Base-by-base conservation (phyloP, 1,140 invertebrate species). In the Drosophila pseudoobscura region DNA sequence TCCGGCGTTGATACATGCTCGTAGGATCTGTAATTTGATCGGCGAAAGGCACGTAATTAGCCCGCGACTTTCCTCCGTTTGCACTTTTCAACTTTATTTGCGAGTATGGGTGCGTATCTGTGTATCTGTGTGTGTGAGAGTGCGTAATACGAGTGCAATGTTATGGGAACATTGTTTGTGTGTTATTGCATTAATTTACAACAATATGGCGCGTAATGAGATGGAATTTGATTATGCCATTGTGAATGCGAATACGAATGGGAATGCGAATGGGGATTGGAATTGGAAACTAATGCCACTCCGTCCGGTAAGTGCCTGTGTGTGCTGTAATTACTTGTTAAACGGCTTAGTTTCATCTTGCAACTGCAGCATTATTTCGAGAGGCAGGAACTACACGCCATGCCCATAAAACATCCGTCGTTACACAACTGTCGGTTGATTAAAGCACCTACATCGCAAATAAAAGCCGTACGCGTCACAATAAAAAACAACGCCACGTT, bases 181-280 rank as follows among this genome's bases (percentile, higher is more conserved):
- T 76, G 66, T 89, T 85, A 89, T 89, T 85, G 85, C 84, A 89
- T 84, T 89, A 89, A 83, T 89, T 89, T 78, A 87, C 87, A 76
- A 89, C 87, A 90, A 82, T 90, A 90, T 90, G 88, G 66, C 55
- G 65, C 68, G 77, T 90, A 90, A 90, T 90, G 77, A 80, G 79
- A 60, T 65, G 74, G 69, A 80, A 84, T 90, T 90, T 88, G 88
- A 90, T 90, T 88, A 85, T 82, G 55, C 43, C 78, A 87, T 82
- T 88, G 62, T 78, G 35, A 41, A 6, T 11, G 58, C 45, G 31
- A 44, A 11, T 2, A 1, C 7, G 31, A 44, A 11, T 2, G 6
- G 2, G 24, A 24, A 24, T 24, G 24, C 0, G 3, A 5, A 24
- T n/a, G 29, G 51, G 63, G 35, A 17, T 26, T 70, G 66, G 52